Base-by-base conservation (phyloP, 2,888 invertebrate species). In the Acanthococcus lagerstroemiae region DNA sequence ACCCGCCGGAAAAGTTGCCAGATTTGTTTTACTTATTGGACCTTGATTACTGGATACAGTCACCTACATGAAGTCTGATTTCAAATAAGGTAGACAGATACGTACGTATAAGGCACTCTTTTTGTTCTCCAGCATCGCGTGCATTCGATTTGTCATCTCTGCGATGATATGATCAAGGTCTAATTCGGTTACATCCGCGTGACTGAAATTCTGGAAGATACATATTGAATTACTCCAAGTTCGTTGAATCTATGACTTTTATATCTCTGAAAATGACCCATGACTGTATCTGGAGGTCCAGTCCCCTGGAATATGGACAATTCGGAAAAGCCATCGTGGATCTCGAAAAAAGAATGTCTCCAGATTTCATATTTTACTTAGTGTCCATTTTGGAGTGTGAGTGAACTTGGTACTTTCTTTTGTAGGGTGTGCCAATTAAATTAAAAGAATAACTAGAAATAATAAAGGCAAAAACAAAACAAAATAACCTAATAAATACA, bases 71-170 rank as follows among this genome's bases (percentile, higher is more conserved):
- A 19, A 48, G 7, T 7, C n/a, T 48, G 19, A 52, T 44, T 55
- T 4, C 27, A 61, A 55, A 63, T n/a, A 54, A 67, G 44, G 3
- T 22, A 55, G 5, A 19, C 26, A 57, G 9, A 54, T 12, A 75
- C 75, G 76, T 78, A 87, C 87, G 79, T 84, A 84, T 27, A 94
- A 89, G 9, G 93, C 91, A 71, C 88, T 87, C 69, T 90, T 87
- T 80, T 92, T 92, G 48, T 87, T 82, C 70, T 88, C 87, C 85
- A 92, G 88, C 88, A 93, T 91, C 63, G 84, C 84, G 73, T 87
- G 86, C 67, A 95, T 87, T 72, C 90, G 88, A 70, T 86, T 84
- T 9, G 88, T 85, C 80, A 93, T 90, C 69, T 88, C 88, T 72
- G 85, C 84, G 27, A 91, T 86, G 74, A 94, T 79, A 4, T 60